These are phyloP conservation scores for Vesta saturnalis DNA, from an alignment of 2,888 invertebrate genomes.

Conservation along the genomic window DNA sequence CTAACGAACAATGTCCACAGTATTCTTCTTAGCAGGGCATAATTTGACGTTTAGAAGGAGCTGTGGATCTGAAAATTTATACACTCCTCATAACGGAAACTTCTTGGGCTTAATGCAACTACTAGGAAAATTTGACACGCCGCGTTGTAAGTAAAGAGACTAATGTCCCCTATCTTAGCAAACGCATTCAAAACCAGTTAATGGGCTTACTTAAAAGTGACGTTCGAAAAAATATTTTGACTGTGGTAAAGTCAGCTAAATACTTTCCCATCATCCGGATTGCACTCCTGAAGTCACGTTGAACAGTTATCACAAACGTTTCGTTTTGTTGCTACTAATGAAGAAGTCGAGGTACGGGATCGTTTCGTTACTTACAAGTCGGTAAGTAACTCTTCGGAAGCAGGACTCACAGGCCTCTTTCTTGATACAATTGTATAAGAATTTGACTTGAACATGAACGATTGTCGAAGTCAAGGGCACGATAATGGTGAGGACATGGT, in stretches of 20 bases:
- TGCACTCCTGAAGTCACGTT: conserved; percentile 17
- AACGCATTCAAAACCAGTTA: conserved; percentile 18
- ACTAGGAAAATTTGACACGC: conserved; percentile 12
- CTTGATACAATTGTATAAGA: conserved; percentile 16
- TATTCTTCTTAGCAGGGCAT: conserved; percentile 11
- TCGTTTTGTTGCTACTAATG: conserved; percentile 29
- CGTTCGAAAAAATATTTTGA: conserved; percentile 9
- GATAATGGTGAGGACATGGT: too few species aligned
- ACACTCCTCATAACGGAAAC: conserved; percentile 14
- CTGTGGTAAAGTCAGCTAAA: too few species aligned
- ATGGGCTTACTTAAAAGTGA: conserved; percentile 11
- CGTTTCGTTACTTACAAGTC: conserved; percentile 20
- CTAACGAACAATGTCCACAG: too few species aligned
- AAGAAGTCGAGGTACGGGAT: conserved; percentile 15
- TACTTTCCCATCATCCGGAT: conserved; percentile 13
- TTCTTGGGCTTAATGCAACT: conserved; percentile 16
- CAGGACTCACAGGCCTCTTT: conserved; percentile 15
- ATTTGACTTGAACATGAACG: too few species aligned
- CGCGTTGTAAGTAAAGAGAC: conserved; percentile 10
- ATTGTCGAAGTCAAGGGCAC: too few species aligned
- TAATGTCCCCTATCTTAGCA: conserved; percentile 14
- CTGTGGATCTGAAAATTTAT: conserved; percentile 13
- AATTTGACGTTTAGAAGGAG: conserved; percentile 12
- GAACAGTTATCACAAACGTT: conserved; percentile 20
- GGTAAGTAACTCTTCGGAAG: conserved; percentile 17